Evolutionary conservation across 2,888 invertebrate genomes (phyloP).

Genomic region (Pterostichus madidus): DNA sequence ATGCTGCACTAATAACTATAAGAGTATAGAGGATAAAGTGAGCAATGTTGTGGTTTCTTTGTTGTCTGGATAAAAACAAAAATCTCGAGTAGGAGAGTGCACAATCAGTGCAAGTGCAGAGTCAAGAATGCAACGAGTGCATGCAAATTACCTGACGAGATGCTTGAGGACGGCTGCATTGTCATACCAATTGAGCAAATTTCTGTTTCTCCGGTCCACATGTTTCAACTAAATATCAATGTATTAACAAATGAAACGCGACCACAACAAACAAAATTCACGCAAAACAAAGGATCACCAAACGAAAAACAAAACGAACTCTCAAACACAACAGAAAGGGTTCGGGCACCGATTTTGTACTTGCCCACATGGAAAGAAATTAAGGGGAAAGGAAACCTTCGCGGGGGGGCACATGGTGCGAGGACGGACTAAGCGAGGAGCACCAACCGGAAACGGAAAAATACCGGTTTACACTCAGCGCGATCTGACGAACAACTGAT

Average conservation of each 20-base stretch:
- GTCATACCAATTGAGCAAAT: conserved; percentile 93
- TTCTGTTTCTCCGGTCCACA: conserved; percentile 87
- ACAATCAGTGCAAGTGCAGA: conserved; percentile 1
- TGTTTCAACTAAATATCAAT: conserved; percentile 71
- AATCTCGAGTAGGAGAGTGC: background rate
- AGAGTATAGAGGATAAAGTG: background rate
- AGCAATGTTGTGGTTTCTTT: conserved; percentile 18
- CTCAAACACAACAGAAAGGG: conserved; percentile 26
- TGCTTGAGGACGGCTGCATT: conserved; percentile 85
- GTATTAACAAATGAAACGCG: conserved; percentile 62
- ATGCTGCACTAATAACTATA: no score
- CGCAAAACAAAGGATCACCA: conserved; percentile 21
- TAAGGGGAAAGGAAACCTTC: background rate
- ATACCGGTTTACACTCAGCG: conserved; percentile 30
- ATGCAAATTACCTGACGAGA: conserved; percentile 83
- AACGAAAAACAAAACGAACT: conserved; percentile 42
- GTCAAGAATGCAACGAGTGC: background rate
- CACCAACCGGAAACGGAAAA: conserved; percentile 58
- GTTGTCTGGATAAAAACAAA: conserved; percentile 29
- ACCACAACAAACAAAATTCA: conserved; percentile 27
- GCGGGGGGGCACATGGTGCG: conserved; percentile 54
- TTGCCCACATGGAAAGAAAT: conserved; percentile 32
- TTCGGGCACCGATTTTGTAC: background rate
- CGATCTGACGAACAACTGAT: conserved; percentile 61
- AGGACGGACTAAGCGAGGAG: conserved; percentile 61